Base-by-base conservation (phyloP, 2,888 invertebrate genomes). In the Psylliodes chrysocephalus region DNA sequence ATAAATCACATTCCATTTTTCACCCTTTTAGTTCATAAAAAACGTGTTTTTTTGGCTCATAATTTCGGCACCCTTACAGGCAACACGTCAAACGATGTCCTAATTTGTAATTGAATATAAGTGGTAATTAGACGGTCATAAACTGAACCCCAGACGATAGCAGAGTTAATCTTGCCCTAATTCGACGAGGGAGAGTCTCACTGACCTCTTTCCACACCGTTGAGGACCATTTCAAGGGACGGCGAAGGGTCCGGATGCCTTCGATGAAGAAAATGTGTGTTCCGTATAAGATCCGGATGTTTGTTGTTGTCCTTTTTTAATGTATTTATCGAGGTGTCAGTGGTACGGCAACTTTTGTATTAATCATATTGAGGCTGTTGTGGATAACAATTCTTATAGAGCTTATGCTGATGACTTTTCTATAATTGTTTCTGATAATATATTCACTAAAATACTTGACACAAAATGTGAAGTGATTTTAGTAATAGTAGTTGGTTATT, bases 151-250 rank as follows among this genome's bases (percentile, higher is more conserved):
- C 30, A 28, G 49, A 49, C 49, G 49, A 49, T 49, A 28, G 30
- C 49, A 28, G 14, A 30, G 49, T 49, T 49, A 49, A 49, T 49
- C 49, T 49, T 49, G 49, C 15, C 30, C 49, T 49, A 49, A 49
- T 49, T 49, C 15, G 49, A 28, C 30, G 28, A 49, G 49, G 49
- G 49, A 28, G 49, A 49, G 28, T 28, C 15, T 8, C 30, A 10
- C 49, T 49, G 49, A 49, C 49, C 49, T 49, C 49, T 49, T 49
- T 49, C 49, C 49, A 30, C 30, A 15, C 49, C 8, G 49, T 14
- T 49, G 49, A 49, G 15, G 49, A 28, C 49, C 49, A 30, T 49
- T 49, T 28, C 28, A 28, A 49, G 28, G 28, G 28, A 22, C 49
- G n/a, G 10, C 35, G 46, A 25, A 46, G 25, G 46, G 46, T 46